phyloP scores from a whole-genome alignment of 2,888 invertebrate genomes.

The Bellardia pandia region DNA sequence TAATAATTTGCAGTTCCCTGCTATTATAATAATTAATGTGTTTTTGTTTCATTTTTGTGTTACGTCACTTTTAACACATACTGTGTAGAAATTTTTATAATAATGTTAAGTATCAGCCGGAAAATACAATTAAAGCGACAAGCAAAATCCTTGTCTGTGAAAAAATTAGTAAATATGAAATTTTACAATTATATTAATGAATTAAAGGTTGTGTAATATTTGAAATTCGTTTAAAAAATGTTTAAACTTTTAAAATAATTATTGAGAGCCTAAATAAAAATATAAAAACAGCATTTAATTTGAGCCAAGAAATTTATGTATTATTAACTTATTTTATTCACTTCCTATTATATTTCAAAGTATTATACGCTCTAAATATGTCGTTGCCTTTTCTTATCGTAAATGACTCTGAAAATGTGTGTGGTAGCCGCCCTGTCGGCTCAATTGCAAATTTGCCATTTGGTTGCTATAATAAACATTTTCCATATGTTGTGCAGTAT shows the following conservation, averaged over 20 bases:
- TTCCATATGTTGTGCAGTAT: background rate
- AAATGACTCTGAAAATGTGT: background rate
- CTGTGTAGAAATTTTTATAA: background rate
- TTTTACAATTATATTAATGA: too few species aligned
- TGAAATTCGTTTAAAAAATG: too few species aligned
- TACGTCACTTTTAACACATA: constrained; percentile 10
- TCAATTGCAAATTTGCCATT: background rate
- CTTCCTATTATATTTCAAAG: too few species aligned
- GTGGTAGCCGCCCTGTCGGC: background rate
- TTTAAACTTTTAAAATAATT: too few species aligned
- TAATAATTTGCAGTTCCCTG: constrained; percentile 30
- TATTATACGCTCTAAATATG: background rate
- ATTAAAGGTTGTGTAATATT: too few species aligned
- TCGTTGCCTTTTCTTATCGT: background rate
- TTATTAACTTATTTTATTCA: too few species aligned
- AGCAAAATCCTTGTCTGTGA: background rate
- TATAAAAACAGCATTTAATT: too few species aligned
- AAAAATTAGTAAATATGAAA: too few species aligned
- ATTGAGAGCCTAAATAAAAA: too few species aligned
- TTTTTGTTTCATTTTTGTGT: background rate
- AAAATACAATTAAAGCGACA: constrained; percentile 3
- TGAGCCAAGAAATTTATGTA: too few species aligned
- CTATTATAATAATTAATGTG: constrained; percentile 40
- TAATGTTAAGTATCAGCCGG: background rate
- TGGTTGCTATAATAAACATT: background rate